A percentile compares a stretch with the other conserved stretches of the same genome.
Conservation (phyloP, 2,113 vertebrate species). For the Athene noctua region DNA sequence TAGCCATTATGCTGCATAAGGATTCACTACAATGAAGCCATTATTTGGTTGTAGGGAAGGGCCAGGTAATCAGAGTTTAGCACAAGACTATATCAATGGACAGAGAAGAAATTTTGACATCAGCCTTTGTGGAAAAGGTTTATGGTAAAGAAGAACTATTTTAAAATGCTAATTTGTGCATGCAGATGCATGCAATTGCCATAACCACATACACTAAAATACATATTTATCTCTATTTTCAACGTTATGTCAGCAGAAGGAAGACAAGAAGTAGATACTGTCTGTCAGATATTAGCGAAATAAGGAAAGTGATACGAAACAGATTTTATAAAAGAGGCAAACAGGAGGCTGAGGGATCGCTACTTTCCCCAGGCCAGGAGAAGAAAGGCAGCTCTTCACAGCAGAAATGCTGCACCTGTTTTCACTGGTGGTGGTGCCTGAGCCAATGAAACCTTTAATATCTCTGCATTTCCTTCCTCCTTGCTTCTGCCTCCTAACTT, state of each 20-base stretch:
- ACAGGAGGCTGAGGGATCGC: too few relatives aligned
- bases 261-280: background rate
- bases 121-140: background rate
- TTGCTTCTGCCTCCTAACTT: background rate
- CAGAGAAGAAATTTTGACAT: background rate
- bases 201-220: background rate
- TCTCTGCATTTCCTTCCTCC: background rate
- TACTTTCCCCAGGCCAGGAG: background rate
- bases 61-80: background rate
- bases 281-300: background rate
- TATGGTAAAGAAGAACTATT: background rate
- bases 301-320: background rate
- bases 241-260: background rate
- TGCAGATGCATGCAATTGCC: background rate
- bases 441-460: background rate
- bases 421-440: background rate
- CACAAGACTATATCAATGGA: background rate
- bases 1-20: background rate
- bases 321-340: background rate
- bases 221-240: background rate
- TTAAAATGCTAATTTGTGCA: background rate
- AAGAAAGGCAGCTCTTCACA: background rate
- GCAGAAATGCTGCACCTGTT: background rate
- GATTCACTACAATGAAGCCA: background rate
- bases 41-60: background rate